Percentiles rank a stretch among this genome's conserved stretches.
phyloP scores from a whole-genome alignment of 2,113 vertebrate species.

The Naja naja region DNA sequence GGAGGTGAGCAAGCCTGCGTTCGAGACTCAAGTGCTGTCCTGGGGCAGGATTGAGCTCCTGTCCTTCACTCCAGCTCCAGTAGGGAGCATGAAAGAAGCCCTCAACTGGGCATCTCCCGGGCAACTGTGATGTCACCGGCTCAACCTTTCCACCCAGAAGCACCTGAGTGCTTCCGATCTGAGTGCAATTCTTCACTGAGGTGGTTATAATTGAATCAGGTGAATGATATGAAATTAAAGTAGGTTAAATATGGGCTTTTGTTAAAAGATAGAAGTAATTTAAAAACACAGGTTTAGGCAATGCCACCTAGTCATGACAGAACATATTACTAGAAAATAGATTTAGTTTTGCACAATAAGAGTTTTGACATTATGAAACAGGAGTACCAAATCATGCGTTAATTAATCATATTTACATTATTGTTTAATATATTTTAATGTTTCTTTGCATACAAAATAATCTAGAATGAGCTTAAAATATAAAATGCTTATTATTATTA shows the following conservation, averaged over 20 bases:
- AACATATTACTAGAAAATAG: neutral
- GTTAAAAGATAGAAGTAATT: neutral
- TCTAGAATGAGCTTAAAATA: neutral
- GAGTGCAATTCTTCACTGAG: neutral
- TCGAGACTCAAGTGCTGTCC: too few species aligned
- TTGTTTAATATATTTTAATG: neutral
- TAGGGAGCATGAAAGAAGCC: too few species aligned
- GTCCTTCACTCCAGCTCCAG: too few species aligned
- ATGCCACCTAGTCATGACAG: neutral
- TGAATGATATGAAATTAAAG: neutral
- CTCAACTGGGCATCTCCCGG: too few species aligned
- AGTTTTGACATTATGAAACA: neutral
- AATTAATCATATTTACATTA: neutral
- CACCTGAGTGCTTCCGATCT: too few species aligned
- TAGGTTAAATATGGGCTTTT: neutral
- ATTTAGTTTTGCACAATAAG: neutral
- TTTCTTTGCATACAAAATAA: neutral
- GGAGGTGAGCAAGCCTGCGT: too few species aligned
- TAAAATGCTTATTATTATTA: too few species aligned
- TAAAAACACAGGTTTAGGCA: neutral
- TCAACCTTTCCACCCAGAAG: too few species aligned
- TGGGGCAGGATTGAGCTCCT: too few species aligned
- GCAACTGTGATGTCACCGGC: too few species aligned
- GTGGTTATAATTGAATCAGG: neutral
- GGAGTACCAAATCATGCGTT: neutral